These are phyloP conservation scores for Sebastes taczanowskii DNA, from an alignment of 2,797 vertebrate species.

Conservation along the genomic window DNA sequence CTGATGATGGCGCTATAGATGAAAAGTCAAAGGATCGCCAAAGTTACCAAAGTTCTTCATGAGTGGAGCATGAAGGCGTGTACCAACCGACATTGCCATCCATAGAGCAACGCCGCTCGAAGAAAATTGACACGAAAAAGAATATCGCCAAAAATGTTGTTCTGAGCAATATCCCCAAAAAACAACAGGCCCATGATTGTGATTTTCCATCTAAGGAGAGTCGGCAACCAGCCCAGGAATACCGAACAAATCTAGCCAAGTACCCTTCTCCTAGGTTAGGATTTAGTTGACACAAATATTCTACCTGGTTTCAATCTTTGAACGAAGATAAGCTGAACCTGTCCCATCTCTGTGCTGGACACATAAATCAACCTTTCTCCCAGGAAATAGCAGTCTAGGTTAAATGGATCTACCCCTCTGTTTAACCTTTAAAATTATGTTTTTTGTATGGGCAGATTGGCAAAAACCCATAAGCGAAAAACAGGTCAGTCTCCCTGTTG, in stretches of 20 bases:
- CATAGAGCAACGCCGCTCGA: too few relatives aligned
- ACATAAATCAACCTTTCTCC: neutral
- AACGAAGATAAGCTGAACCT: too few relatives aligned
- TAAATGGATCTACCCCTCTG: neutral
- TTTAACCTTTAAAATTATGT: neutral
- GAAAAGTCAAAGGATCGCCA: neutral
- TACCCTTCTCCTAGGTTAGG: neutral
- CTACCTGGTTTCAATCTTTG: neutral
- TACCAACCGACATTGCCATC: neutral
- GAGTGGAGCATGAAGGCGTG: neutral
- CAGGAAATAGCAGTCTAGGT: neutral
- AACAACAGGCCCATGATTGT: neutral
- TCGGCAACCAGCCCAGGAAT: neutral
- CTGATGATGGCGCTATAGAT: too few relatives aligned
- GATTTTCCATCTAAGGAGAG: neutral
- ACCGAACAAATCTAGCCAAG: neutral
- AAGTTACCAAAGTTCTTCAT: neutral
- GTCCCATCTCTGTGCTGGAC: neutral
- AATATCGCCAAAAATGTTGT: neutral
- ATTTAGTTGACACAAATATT: neutral
- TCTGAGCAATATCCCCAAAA: neutral
- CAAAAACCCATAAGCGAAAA: neutral
- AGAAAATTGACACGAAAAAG: neutral
- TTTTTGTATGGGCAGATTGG: neutral
- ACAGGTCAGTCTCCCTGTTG: neutral